Evolutionary conservation across 2,888 invertebrate genomes (phyloP).

Genomic region (Cacoxenus indagator): DNA sequence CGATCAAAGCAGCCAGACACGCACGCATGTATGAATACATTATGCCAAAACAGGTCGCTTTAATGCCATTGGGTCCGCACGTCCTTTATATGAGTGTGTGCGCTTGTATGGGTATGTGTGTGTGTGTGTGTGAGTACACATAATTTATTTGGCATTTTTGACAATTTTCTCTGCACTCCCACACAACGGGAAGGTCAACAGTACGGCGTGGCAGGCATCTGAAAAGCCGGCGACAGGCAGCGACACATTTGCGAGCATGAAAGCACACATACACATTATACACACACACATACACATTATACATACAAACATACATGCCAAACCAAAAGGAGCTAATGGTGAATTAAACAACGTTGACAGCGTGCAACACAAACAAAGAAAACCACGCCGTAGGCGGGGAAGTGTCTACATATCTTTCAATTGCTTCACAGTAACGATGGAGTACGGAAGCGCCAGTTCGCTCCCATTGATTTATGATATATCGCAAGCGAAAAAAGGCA

Average conservation of each 20-base stretch:
- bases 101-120: conserved; percentile 3
- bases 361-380: conserved; percentile 41
- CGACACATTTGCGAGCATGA: neutral
- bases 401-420: neutral
- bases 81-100: neutral
- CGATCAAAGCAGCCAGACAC: neutral
- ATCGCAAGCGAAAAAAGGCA: conserved; percentile 36
- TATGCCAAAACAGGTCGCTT: neutral
- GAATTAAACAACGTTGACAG: conserved; percentile 62
- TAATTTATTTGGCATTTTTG: conserved; percentile 62
- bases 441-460: too few relatives aligned
- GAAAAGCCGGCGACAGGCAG: neutral
- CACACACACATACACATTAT: neutral
- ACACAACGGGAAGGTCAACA: conserved; percentile 27
- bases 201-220: neutral
- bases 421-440: too few relatives aligned
- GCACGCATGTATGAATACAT: neutral
- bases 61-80: neutral
- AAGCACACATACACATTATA: neutral
- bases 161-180: conserved; percentile 47
- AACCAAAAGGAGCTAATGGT: conserved; percentile 56
- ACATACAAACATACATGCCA: conserved; percentile 38
- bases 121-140: conserved; percentile 31
- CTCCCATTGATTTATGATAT: conserved; percentile 61
- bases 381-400: neutral